A percentile compares a stretch with the other conserved stretches of the same genome.
Evolutionary conservation across 2,888 invertebrate species (phyloP).

Genomic region (Lepas anatifera): DNA sequence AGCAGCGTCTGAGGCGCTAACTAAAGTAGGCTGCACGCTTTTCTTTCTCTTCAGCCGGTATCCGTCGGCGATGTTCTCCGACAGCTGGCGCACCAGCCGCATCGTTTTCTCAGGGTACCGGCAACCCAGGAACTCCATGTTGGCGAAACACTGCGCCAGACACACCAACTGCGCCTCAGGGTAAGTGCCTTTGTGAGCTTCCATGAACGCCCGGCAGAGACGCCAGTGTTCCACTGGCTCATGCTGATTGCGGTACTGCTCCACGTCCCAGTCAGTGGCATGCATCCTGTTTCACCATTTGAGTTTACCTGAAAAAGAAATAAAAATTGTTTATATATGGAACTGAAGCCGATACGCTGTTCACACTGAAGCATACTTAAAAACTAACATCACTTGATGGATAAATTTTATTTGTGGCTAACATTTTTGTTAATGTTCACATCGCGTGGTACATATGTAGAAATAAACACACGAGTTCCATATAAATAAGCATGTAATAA

Average conservation of each 20-base stretch:
- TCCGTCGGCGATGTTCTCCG: constrained; percentile 57
- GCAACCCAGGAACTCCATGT: constrained; percentile 75
- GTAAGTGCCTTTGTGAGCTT: constrained; percentile 60
- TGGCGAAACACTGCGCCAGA: constrained; percentile 79
- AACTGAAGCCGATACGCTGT: too few relatives aligned
- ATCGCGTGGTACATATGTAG: too few relatives aligned
- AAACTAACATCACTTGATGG: too few relatives aligned
- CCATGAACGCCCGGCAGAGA: constrained; percentile 63
- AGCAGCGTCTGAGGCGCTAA: too few relatives aligned
- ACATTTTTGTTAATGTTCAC: too few relatives aligned
- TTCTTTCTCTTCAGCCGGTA: constrained; percentile 50
- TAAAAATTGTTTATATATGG: too few relatives aligned
- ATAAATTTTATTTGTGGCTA: too few relatives aligned
- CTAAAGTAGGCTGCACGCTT: constrained; percentile 57
- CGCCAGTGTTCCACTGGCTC: constrained; percentile 90
- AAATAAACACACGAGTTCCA: too few relatives aligned
- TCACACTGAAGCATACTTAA: too few relatives aligned
- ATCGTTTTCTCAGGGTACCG: constrained; percentile 74
- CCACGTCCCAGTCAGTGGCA: constrained; percentile 52
- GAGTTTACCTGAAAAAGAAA: too few relatives aligned
- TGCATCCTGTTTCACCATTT: too few relatives aligned
- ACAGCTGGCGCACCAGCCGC: constrained; percentile 57
- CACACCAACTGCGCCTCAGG: constrained; percentile 68
- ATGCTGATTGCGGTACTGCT: constrained; percentile 51
- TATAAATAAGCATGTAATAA: too few relatives aligned